Base-by-base conservation (phyloP, 2,113 vertebrate species). In the Mobula birostris region DNA sequence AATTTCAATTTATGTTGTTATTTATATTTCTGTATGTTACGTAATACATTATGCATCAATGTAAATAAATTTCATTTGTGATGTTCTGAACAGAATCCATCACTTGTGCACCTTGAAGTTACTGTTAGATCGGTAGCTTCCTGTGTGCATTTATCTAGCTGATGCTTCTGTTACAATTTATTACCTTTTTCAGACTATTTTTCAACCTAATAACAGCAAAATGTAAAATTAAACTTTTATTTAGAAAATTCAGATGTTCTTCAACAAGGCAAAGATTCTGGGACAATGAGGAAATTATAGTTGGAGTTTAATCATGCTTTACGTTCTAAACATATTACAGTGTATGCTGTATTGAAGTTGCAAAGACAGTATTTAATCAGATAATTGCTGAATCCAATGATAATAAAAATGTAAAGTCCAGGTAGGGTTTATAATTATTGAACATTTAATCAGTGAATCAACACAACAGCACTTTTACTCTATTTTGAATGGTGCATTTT, bases 361-460 rank as follows among this genome's bases (percentile, higher is more conserved):
- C 61, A 90, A 90, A 66, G 63, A 90, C 66, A 70, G 88, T 72
- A 36, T 93, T 56, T 93, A 76, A 93, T 40, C n/a, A 14, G 68
- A 72, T 92, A 36, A 70, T 12, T 72, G 32, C 74, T 93, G 74
- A 93, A 74, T 92, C 66, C 40, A 92, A n/a, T 92, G 27, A 74
- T 76, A 74, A 93, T 93, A 24, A 40, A 93, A 74, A 93, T 74
- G 91, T n/a, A 14, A 90, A 40, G 36, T 93, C 14, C 36, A 56
- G 91, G 48, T 40, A 40, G 74, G 70, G 27, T 48, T 74, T 72
- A 72, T 74, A 74, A 40, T 74, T 72, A 74, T 74, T 74, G 36
- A 93, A 74, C 36, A 21, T 93, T 74, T 74, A 36, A 74, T 74
- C 24, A 1, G 32, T 36, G 66, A 70, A 68, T 32, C 32, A 92